Evolutionary conservation across 2,888 invertebrate genomes (phyloP).

Genomic region (Enchytraeus crypticus): DNA sequence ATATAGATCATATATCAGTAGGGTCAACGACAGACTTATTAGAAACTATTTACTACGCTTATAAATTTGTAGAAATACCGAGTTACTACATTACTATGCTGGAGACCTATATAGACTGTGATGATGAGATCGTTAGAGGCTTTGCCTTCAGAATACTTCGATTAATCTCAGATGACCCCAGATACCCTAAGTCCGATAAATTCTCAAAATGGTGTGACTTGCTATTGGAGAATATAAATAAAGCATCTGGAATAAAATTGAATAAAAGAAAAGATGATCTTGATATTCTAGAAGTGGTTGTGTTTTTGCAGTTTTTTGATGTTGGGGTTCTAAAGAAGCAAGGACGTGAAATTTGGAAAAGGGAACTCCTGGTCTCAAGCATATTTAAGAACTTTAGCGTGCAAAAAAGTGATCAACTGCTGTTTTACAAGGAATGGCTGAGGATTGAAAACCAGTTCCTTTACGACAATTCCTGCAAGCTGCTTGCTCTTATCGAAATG

Average conservation of each 20-base stretch:
- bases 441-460: background rate
- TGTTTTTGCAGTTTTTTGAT: background rate
- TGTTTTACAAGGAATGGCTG: background rate
- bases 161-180: background rate
- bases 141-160: background rate
- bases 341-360: background rate
- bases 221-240: background rate
- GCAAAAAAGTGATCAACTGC: background rate
- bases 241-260: background rate
- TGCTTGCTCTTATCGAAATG: background rate
- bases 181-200: background rate
- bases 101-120: background rate
- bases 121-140: background rate
- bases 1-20: background rate
- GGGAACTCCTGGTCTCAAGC: background rate
- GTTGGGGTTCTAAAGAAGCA: background rate
- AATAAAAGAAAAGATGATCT: background rate
- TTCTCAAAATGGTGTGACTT: background rate
- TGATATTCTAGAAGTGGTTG: background rate
- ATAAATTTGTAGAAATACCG: background rate
- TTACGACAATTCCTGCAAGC: background rate
- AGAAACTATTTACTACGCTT: background rate
- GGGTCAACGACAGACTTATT: background rate
- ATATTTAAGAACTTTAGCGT: background rate
- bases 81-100: background rate